These are phyloP conservation scores for Drosophila infuscata DNA, from an alignment of 2,888 invertebrate species.

Conservation along the genomic window DNA sequence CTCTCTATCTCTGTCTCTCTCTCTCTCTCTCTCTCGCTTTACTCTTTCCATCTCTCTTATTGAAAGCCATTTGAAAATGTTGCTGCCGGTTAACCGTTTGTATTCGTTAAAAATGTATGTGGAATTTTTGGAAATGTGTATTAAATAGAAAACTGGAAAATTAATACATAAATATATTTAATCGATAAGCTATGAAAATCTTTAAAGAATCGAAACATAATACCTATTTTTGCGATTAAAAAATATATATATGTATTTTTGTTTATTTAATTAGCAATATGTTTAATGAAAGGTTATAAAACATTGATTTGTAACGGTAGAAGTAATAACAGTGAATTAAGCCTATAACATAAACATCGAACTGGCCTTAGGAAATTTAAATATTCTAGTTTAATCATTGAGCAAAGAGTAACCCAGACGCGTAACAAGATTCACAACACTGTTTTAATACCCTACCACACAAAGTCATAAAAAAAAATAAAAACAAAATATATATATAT, in stretches of 20 bases:
- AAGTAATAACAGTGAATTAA: no score
- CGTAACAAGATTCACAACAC: not conserved
- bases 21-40: not conserved
- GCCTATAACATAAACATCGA: no score
- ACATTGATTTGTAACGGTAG: no score
- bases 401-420: not conserved
- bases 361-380: not conserved
- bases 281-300: no score
- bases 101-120: not conserved
- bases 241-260: no score
- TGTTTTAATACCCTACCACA: conserved; percentile 4
- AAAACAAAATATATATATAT: not conserved
- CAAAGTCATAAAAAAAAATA: conserved; percentile 3
- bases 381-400: not conserved
- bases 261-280: no score
- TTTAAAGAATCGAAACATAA: not conserved
- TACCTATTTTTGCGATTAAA: no score
- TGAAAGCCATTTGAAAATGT: not conserved
- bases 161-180: not conserved
- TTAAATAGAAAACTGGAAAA: not conserved
- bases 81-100: not conserved
- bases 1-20: no score
- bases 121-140: not conserved
- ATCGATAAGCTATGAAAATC: not conserved
- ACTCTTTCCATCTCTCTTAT: not conserved